A percentile compares a stretch with the other conserved stretches of the same genome.
Conservation (phyloP, 2,888 invertebrate genomes). For the Aquatica leii region DNA sequence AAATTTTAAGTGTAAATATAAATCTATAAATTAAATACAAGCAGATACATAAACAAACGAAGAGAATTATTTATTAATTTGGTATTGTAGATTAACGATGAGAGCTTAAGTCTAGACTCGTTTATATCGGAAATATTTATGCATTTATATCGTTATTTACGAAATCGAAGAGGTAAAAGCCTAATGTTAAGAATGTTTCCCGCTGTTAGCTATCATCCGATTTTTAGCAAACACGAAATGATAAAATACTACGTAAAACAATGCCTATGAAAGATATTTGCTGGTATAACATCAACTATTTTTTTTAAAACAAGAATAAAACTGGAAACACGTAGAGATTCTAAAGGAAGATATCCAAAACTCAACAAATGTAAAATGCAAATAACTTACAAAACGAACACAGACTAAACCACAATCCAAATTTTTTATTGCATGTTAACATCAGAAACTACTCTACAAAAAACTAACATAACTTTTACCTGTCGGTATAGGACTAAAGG, state of each 20-base stretch:
- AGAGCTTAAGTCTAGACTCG: conserved; percentile 1
- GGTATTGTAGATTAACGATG: conserved; percentile 6
- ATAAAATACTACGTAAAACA: conserved; percentile 11
- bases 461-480: conserved; percentile 53
- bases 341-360: conserved; percentile 48
- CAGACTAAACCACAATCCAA: conserved; percentile 50
- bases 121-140: conserved; percentile 5
- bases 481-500: conserved; percentile 54
- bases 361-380: conserved; percentile 57
- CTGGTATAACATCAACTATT: conserved; percentile 16
- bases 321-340: conserved; percentile 40
- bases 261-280: conserved; percentile 12
- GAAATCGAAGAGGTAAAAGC: conserved; percentile 7
- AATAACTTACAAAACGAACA: conserved; percentile 54
- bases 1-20: neutral
- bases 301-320: conserved; percentile 28
- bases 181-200: conserved; percentile 3
- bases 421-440: conserved; percentile 59
- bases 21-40: neutral
- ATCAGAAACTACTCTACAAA: conserved; percentile 57
- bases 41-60: neutral
- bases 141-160: conserved; percentile 6
- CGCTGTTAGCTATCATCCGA: conserved; percentile 12
- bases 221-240: conserved; percentile 12
- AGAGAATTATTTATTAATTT: neutral